These are phyloP conservation scores for Momotus momota DNA, from an alignment of 2,797 vertebrate species.

Conservation along the genomic window DNA sequence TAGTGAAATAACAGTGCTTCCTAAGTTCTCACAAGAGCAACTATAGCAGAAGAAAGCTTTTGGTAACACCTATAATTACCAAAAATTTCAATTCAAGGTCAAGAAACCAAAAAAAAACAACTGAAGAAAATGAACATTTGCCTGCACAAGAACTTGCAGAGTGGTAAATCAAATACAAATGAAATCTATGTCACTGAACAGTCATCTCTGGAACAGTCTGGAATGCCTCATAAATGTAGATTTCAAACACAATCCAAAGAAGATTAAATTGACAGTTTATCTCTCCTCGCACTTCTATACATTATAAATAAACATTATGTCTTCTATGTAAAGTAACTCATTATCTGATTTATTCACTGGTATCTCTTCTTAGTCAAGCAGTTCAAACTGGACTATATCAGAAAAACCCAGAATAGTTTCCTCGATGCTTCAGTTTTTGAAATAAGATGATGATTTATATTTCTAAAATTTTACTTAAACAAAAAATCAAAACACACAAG, in stretches of 20 bases:
- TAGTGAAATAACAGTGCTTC: not conserved
- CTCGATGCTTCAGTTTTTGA: not conserved
- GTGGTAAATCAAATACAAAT: not conserved
- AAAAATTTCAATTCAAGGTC: not conserved
- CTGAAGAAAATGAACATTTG: not conserved
- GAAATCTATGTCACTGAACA: not conserved
- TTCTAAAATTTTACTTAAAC: conserved; percentile 29
- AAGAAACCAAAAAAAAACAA: not conserved
- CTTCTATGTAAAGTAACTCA: conserved; percentile 25
- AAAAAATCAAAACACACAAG: not conserved
- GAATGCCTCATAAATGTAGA: conserved; percentile 20
- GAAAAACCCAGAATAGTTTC: conserved; percentile 18
- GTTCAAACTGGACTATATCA: conserved; percentile 8
- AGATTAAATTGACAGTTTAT: conserved; percentile 46
- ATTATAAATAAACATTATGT: conserved; percentile 29
- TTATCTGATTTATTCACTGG: conserved; percentile 52
- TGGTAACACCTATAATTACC: not conserved
- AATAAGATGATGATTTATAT: conserved; percentile 6
- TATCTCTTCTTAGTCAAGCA: conserved; percentile 39
- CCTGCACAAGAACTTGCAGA: not conserved
- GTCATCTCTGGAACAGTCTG: conserved; percentile 10
- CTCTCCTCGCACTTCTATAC: conserved; percentile 19
- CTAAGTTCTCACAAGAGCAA: not conserved
- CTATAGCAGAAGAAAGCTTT: not conserved
- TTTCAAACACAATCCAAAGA: conserved; percentile 46